Evolutionary conservation across 2,113 vertebrate genomes (phyloP), one percentile per base, ranked within the genome.

Genomic region (Mustela lutreola): DNA sequence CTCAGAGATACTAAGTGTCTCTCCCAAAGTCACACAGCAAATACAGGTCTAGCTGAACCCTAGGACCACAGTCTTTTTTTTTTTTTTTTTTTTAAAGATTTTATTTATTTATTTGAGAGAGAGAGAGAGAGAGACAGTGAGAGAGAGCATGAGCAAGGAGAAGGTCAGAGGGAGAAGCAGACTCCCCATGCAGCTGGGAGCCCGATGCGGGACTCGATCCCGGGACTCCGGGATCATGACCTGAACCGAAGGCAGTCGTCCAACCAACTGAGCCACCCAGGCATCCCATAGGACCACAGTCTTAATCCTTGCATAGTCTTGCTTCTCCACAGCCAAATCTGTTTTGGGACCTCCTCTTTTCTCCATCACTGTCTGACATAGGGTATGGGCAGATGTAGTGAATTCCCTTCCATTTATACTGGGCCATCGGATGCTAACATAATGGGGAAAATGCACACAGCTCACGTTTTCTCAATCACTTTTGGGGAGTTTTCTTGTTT

Each of bases 1-100:
- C 7, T 93, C 75, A 88, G 81, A 92, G 65, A 92, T 39, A n/a
- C 45, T 75, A 80, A 71, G 39, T 60, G 67, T 65, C 85, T 75
- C 70, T 93, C 58, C 85, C 62, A 60, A 48, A 22, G 33, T 53
- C 33, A 88, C 50, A 73, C 11, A 67, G 53, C 84, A 78, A 78
- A 71, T 36, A 19, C 8, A 53, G 26, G 45, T 70, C 58, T 82
- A 75, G 10, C 19, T 18, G 63, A 63, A 53, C n/a, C 48, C 58
- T 2, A 62, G 56, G 60, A 82, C 67, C 45, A 28, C 2, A 65
- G 14, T 10, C 22, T 4, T 36, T 39, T 39, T 39, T 39, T 39
- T 39, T 39, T 39, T 39, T 39, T 39, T 39, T 39, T 39, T 3
- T n/a, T n/a, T n/a, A n/a, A 39, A 39, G 3, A 3, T 39, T 39